These are phyloP conservation scores for Aspidiotus destructor DNA, from an alignment of 2,888 invertebrate species.

Conservation along the genomic window DNA sequence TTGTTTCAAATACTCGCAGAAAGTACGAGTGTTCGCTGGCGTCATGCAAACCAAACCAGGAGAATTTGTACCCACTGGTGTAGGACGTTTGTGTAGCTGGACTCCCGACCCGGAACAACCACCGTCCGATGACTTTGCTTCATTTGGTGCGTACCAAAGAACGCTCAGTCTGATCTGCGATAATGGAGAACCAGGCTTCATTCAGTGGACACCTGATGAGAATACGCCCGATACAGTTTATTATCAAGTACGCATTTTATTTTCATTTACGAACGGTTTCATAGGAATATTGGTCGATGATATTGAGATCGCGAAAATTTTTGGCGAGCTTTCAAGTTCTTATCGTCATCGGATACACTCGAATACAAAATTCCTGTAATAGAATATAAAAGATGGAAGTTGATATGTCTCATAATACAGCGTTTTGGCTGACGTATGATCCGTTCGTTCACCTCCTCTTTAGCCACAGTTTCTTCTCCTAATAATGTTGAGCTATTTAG, in stretches of 20 bases:
- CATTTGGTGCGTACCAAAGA: slow-evolving; percentile 83
- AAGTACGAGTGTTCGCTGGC: slow-evolving; percentile 72
- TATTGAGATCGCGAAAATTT: too few species aligned
- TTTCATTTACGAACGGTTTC: too few species aligned
- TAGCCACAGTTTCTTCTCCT: too few species aligned
- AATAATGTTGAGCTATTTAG: too few species aligned
- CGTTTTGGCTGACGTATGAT: too few species aligned
- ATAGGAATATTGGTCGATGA: too few species aligned
- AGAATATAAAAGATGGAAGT: too few species aligned
- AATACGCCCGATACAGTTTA: slow-evolving; percentile 85
- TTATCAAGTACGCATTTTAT: slow-evolving; percentile 60
- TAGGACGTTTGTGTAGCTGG: slow-evolving; percentile 82
- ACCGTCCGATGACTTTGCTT: slow-evolving; percentile 67
- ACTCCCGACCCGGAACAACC: slow-evolving; percentile 63
- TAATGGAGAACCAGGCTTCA: slow-evolving; percentile 69
- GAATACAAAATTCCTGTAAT: too few species aligned
- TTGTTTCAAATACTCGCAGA: slow-evolving; percentile 45
- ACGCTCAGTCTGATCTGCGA: slow-evolving; percentile 74
- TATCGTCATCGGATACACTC: too few species aligned
- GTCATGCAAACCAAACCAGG: slow-evolving; percentile 60
- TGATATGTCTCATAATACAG: too few species aligned
- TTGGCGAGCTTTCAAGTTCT: too few species aligned
- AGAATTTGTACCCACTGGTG: slow-evolving; percentile 60
- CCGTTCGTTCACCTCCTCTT: too few species aligned
- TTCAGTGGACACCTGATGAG: slow-evolving; percentile 77